Evolutionary conservation across 1,140 invertebrate species (phyloP).

Genomic region (Heliconius nattereri): DNA sequence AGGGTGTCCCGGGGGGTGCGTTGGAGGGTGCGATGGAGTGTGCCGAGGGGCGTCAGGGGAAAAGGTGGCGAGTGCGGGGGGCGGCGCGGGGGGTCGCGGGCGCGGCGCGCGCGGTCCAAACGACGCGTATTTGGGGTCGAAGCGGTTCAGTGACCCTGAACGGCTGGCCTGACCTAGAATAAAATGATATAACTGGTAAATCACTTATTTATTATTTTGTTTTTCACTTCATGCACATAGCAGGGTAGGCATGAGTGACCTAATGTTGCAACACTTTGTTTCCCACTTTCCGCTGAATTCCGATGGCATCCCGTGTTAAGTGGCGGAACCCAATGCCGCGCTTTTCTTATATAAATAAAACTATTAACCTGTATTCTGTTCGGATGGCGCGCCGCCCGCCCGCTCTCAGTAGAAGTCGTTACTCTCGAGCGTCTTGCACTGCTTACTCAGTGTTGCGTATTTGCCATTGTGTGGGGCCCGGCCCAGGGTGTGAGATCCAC

Average conservation of each 20-base stretch:
- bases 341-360: too few relatives aligned
- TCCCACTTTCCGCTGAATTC: too few relatives aligned
- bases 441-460: slow-evolving; percentile 95
- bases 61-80: slow-evolving; percentile 66
- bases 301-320: too few relatives aligned
- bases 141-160: slow-evolving; percentile 81
- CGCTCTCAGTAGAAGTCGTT: slow-evolving; percentile 96
- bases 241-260: too few relatives aligned
- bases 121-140: slow-evolving; percentile 84
- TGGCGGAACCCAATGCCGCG: too few relatives aligned
- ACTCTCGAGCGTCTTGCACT: slow-evolving; percentile 96
- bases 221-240: too few relatives aligned
- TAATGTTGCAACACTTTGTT: too few relatives aligned
- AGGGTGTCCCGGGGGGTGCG: slow-evolving; percentile 21
- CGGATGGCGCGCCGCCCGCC: slow-evolving; percentile 81
- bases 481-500: slow-evolving; percentile 80
- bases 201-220: not conserved
- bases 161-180: slow-evolving; percentile 58
- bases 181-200: too few relatives aligned
- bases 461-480: slow-evolving; percentile 87
- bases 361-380: slow-evolving; percentile 64
- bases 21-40: slow-evolving; percentile 36
- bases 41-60: slow-evolving; percentile 47
- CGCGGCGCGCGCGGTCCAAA: slow-evolving; percentile 83
- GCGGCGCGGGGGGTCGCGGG: slow-evolving; percentile 68